A percentile compares a stretch with the other conserved stretches of the same genome.
phyloP scores from a whole-genome alignment of 2,113 vertebrate genomes.

The Arvicanthis niloticus region DNA sequence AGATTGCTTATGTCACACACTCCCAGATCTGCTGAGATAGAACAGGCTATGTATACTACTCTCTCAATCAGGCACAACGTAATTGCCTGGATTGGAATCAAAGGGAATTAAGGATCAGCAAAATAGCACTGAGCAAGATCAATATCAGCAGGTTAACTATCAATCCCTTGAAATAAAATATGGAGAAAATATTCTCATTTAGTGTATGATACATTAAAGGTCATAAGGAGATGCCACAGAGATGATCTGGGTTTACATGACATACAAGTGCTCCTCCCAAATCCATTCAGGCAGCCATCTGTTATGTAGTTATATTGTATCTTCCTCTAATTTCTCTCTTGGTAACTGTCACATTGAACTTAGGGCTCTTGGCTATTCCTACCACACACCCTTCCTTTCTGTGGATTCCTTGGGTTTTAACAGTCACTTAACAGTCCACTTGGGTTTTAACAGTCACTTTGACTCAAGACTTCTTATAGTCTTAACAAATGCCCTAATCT shows the following conservation, averaged over 20 bases:
- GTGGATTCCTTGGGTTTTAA: background rate
- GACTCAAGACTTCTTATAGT: background rate
- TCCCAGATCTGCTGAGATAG: background rate
- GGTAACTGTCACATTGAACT: background rate
- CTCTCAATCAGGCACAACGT: background rate
- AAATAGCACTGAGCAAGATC: background rate
- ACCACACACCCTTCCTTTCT: background rate
- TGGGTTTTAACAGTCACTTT: background rate
- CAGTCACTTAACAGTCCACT: background rate
- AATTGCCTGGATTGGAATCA: background rate
- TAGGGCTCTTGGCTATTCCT: background rate
- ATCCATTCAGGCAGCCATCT: background rate
- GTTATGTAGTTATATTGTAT: background rate
- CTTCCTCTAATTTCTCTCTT: background rate
- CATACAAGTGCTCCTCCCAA: background rate
- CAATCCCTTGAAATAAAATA: background rate
- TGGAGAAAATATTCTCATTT: background rate
- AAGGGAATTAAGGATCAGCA: conserved; percentile 17
- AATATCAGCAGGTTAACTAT: background rate
- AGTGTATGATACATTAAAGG: background rate
- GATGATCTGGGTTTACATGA: background rate
- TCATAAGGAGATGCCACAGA: background rate
- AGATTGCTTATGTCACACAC: background rate
- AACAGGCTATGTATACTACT: background rate
- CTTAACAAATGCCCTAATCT: background rate